Evolutionary conservation across 2,888 invertebrate genomes (phyloP).

Genomic region (Lysandra coridon): DNA sequence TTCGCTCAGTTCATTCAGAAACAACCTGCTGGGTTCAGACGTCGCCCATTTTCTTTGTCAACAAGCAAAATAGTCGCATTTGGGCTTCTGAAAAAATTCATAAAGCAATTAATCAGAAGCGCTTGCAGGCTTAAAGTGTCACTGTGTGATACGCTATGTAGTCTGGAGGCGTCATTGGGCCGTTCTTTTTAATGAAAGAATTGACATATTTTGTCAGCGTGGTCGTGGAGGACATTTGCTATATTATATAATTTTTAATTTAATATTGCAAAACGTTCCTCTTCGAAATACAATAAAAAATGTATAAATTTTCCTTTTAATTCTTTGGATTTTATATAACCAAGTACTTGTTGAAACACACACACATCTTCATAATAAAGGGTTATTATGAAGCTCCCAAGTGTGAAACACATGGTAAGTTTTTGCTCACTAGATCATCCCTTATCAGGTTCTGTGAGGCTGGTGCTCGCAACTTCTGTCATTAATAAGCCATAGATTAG

Average conservation of each 20-base stretch:
- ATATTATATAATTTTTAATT: too few species aligned
- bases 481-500: conserved; percentile 28
- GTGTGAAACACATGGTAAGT: neutral
- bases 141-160: conserved; percentile 35
- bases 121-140: conserved; percentile 35
- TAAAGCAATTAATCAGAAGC: conserved; percentile 34
- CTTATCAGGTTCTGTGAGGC: neutral
- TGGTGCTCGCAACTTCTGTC: neutral
- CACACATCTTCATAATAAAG: neutral
- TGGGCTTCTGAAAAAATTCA: conserved; percentile 33
- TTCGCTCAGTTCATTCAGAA: neutral
- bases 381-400: neutral
- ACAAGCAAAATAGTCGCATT: too few species aligned
- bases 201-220: too few species aligned
- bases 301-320: too few species aligned
- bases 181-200: conserved; percentile 31
- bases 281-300: too few species aligned
- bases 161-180: conserved; percentile 34
- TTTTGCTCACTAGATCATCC: neutral
- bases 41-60: too few species aligned
- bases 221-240: too few species aligned
- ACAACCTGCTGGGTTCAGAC: conserved; percentile 14
- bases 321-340: neutral
- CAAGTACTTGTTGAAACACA: neutral
- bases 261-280: too few species aligned